Percentiles rank a stretch among this genome's conserved stretches.
Evolutionary conservation across 2,888 invertebrate species (phyloP).

Genomic region (Unio delphinus): DNA sequence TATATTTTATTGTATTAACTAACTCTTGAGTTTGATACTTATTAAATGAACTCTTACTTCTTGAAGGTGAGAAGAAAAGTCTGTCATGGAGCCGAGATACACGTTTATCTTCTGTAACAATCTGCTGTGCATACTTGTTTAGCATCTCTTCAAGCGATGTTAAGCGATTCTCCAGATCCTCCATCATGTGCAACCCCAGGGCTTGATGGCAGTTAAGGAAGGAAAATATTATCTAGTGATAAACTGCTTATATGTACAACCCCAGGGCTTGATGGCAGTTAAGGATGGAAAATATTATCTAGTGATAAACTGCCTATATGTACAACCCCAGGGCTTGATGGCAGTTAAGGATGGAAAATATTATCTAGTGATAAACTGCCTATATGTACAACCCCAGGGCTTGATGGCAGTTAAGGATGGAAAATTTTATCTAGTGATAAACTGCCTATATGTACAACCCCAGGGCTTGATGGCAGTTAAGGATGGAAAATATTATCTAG

Average conservation of each 20-base stretch:
- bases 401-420: too few relatives aligned
- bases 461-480: too few relatives aligned
- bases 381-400: too few relatives aligned
- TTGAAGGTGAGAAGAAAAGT: constrained; percentile 55
- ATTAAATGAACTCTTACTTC: constrained; percentile 41
- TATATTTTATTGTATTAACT: neutral
- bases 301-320: constrained; percentile 3
- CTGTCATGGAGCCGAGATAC: constrained; percentile 47
- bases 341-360: too few relatives aligned
- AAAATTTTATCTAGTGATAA: too few relatives aligned
- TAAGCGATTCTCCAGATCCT: constrained; percentile 53
- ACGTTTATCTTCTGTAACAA: constrained; percentile 53
- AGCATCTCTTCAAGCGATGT: constrained; percentile 52
- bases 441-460: too few relatives aligned
- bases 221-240: neutral
- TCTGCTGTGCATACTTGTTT: constrained; percentile 54
- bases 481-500: too few relatives aligned
- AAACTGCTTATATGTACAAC: neutral
- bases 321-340: constrained; percentile 38
- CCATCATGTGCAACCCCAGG: constrained; percentile 53
- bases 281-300: too few relatives aligned
- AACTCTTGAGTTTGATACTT: neutral
- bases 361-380: too few relatives aligned
- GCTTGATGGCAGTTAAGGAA: constrained; percentile 43
- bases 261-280: too few relatives aligned